Conservation (phyloP, 2,797 vertebrate genomes). For the Leucoraja ocellata region DNA sequence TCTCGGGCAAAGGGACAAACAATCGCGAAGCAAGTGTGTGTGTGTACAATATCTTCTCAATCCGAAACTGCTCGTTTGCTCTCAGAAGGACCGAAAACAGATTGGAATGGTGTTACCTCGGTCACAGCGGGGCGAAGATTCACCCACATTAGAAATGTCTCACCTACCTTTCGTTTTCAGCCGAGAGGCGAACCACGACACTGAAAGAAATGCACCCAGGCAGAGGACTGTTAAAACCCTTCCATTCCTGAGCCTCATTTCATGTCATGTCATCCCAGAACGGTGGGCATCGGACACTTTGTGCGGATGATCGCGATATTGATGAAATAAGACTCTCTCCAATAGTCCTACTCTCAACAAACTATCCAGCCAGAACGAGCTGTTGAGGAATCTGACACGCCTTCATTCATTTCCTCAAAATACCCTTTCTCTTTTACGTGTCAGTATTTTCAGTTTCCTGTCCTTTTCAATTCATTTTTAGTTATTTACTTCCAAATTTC, state of each 20-base stretch:
- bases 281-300: not conserved
- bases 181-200: constrained; percentile 46
- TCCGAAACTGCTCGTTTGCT: not conserved
- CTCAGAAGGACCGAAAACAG: no score
- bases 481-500: not conserved
- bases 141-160: not conserved
- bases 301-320: not conserved
- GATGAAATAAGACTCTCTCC: not conserved
- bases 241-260: constrained; percentile 48
- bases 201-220: constrained; percentile 43
- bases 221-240: constrained; percentile 44
- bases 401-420: not conserved
- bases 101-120: not conserved
- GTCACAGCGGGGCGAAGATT: not conserved
- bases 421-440: no score
- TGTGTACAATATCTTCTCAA: not conserved
- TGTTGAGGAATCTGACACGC: not conserved
- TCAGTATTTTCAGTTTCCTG: not conserved
- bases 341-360: not conserved
- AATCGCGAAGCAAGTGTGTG: not conserved
- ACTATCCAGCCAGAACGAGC: not conserved
- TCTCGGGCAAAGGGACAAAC: not conserved
- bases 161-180: constrained; percentile 42
- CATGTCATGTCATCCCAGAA: constrained; percentile 40
- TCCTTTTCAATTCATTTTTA: not conserved